These are phyloP conservation scores for Arrhamphus sclerolepis DNA, from an alignment of 2,797 vertebrate species.

Conservation along the genomic window DNA sequence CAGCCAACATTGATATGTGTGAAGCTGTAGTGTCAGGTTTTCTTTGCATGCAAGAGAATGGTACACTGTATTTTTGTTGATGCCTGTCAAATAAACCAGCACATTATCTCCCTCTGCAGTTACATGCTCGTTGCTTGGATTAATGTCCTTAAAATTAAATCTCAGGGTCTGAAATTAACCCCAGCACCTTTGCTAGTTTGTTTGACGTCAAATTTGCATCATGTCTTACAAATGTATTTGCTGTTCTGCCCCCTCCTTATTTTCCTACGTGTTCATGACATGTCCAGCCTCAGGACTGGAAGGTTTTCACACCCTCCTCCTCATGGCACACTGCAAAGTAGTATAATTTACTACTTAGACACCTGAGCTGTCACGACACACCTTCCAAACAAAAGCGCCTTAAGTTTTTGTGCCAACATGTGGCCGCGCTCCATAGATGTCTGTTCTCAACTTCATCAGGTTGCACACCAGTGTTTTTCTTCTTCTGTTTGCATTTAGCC, in stretches of 20 bases:
- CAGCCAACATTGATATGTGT: conserved; percentile 39
- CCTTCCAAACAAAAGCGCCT: conserved; percentile 43
- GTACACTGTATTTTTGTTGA: conserved; percentile 36
- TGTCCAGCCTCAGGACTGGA: conserved; percentile 12
- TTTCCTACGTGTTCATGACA: background rate
- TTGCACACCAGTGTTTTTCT: conserved; percentile 3
- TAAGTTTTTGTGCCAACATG: conserved; percentile 38
- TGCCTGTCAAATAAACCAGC: conserved; percentile 48
- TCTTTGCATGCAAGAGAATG: conserved; percentile 37
- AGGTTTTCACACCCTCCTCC: conserved; percentile 19
- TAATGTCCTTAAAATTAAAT: no score
- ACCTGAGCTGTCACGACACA: conserved; percentile 32
- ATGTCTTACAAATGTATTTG: background rate
- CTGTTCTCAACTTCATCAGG: conserved; percentile 24
- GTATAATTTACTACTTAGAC: conserved; percentile 27
- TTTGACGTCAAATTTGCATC: background rate
- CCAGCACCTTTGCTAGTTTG: background rate
- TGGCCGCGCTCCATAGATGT: conserved; percentile 32
- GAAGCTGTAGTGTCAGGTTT: conserved; percentile 48
- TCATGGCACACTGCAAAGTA: conserved; percentile 20
- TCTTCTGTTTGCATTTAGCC: conserved; percentile 3
- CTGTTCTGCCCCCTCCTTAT: background rate
- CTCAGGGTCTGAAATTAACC: no score
- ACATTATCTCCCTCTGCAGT: conserved; percentile 10
- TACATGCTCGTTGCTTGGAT: background rate